These are phyloP conservation scores for Leguminivora glycinivorella DNA, from an alignment of 1,140 invertebrate species.

Conservation along the genomic window DNA sequence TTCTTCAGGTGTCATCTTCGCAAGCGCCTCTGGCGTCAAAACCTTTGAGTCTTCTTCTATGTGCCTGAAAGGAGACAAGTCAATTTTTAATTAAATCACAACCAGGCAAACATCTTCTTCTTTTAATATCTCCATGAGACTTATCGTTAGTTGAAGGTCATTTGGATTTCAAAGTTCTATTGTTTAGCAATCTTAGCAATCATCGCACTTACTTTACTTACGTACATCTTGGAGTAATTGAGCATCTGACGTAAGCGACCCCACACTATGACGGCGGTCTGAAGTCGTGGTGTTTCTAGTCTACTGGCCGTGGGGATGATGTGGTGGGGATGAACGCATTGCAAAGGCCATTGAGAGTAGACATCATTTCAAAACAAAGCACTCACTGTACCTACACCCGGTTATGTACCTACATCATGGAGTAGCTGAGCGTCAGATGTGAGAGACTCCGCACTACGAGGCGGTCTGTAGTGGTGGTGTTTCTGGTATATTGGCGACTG, in stretches of 20 bases:
- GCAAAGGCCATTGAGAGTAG: slow-evolving; percentile 40
- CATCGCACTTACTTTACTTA: slow-evolving; percentile 79
- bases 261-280: slow-evolving; percentile 70
- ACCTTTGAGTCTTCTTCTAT: slow-evolving; percentile 86
- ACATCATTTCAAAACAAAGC: no score
- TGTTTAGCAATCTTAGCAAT: background rate
- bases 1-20: slow-evolving; percentile 86
- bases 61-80: slow-evolving; percentile 76
- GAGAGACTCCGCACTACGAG: slow-evolving; percentile 77
- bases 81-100: background rate
- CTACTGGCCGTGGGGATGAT: slow-evolving; percentile 83
- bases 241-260: slow-evolving; percentile 83
- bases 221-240: slow-evolving; percentile 84
- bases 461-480: slow-evolving; percentile 80
- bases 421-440: slow-evolving; percentile 83
- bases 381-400: no score
- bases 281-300: slow-evolving; percentile 81
- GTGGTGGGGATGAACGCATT: slow-evolving; percentile 83
- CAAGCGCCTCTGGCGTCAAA: slow-evolving; percentile 81
- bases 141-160: background rate
- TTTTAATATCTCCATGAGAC: background rate
- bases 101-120: no score
- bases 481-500: slow-evolving; percentile 78
- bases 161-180: no score
- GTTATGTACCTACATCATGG: no score